phyloP scores from a whole-genome alignment of 2,797 vertebrate genomes.

The Pipistrellus pipistrellus region DNA sequence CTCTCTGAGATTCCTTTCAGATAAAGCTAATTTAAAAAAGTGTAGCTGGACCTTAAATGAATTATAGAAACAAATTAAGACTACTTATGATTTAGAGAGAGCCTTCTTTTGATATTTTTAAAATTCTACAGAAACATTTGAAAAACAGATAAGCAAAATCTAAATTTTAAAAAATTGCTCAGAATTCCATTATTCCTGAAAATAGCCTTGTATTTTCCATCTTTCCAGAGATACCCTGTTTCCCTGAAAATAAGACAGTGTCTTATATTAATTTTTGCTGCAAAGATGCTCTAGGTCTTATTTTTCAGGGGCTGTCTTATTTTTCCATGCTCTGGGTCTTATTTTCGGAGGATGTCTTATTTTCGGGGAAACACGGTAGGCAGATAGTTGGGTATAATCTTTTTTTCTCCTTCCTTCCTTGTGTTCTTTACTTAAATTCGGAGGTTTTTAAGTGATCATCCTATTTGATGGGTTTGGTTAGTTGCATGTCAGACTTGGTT shows the following conservation, averaged over 20 bases:
- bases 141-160: background rate
- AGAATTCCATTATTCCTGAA: background rate
- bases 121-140: background rate
- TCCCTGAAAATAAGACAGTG: no score
- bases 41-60: background rate
- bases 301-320: no score
- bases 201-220: background rate
- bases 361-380: no score
- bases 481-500: background rate
- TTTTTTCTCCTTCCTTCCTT: background rate
- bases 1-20: no score
- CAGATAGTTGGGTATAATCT: background rate
- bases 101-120: background rate
- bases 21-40: slow-evolving; percentile 23
- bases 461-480: slow-evolving; percentile 3
- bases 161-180: background rate
- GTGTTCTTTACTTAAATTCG: background rate
- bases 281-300: no score
- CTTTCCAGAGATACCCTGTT: background rate
- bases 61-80: background rate
- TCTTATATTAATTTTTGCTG: no score
- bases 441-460: background rate
- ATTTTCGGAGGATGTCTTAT: no score
- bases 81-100: background rate
- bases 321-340: no score